phyloP scores from a whole-genome alignment of 1,140 invertebrate genomes.

The Hypsibius dujardini region DNA sequence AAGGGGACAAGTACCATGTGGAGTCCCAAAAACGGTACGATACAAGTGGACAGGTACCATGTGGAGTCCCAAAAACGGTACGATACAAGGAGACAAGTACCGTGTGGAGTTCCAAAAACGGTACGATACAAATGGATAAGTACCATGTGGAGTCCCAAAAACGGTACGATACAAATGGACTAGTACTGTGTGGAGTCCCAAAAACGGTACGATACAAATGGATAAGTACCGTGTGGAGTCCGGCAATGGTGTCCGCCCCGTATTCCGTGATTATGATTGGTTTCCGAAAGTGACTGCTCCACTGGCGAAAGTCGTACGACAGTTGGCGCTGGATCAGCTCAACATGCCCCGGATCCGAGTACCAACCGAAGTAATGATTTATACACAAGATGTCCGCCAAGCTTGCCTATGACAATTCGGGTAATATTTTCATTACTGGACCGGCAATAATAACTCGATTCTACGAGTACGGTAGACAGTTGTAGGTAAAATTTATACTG shows the following conservation, averaged over 20 bases:
- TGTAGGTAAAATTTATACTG: background rate
- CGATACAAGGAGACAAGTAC: too few species aligned
- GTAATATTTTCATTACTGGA: background rate
- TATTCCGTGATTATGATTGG: slow-evolving; percentile 86
- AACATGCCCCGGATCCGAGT: slow-evolving; percentile 56
- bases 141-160: too few species aligned
- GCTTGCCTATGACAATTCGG: slow-evolving; percentile 35
- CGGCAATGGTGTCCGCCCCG: slow-evolving; percentile 75
- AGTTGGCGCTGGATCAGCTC: slow-evolving; percentile 55
- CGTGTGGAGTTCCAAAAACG: too few species aligned
- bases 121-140: too few species aligned
- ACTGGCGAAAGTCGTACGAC: slow-evolving; percentile 55
- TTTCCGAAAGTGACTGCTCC: slow-evolving; percentile 63
- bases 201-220: too few species aligned
- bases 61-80: too few species aligned
- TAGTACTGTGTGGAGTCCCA: too few species aligned
- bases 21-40: too few species aligned
- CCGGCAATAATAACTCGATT: too few species aligned
- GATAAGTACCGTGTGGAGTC: slow-evolving; percentile 57
- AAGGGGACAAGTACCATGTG: slow-evolving; percentile 15
- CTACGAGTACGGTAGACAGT: background rate
- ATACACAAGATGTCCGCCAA: slow-evolving; percentile 77
- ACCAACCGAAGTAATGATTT: slow-evolving; percentile 89
- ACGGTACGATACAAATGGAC: too few species aligned
- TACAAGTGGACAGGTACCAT: too few species aligned